Percentiles rank a stretch among this genome's conserved stretches.
Conservation (phyloP, 2,113 vertebrate genomes). For the Kobus ellipsiprymnus region DNA sequence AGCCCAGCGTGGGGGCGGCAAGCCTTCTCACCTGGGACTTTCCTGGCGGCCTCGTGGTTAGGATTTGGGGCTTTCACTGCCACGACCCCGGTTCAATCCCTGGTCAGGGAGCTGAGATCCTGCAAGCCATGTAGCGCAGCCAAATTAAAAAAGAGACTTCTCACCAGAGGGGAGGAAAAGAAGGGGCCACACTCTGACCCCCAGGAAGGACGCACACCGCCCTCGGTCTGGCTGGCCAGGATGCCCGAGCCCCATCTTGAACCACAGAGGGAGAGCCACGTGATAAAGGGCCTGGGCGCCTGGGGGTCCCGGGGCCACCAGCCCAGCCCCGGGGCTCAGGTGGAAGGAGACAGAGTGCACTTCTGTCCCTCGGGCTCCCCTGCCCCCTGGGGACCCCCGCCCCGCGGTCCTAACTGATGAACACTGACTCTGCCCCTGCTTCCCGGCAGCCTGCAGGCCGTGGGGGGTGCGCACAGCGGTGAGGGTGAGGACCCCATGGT, state of each 20-base stretch:
- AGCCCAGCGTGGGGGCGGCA: accelerated
- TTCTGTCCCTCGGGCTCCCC: neutral
- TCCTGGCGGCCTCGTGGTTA: neutral
- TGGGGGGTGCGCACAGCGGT: accelerated
- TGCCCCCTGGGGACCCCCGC: neutral
- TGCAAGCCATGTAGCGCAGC: neutral
- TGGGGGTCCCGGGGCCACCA: neutral
- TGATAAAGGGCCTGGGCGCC: too few species aligned
- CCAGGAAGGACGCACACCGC: accelerated
- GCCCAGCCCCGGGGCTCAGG: neutral
- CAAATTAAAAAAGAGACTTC: neutral
- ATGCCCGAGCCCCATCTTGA: accelerated
- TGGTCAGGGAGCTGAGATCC: neutral
- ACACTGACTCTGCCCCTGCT: accelerated
- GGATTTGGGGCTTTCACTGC: neutral
- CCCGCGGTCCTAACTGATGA: too few species aligned
- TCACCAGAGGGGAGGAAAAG: neutral
- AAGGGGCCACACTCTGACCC: neutral
- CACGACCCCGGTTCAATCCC: accelerated
- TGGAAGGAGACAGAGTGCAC: neutral
- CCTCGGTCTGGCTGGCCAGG: neutral
- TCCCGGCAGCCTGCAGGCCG: accelerated
- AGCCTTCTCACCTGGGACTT: neutral
- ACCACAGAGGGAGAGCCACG: neutral
- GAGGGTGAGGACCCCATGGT: accelerated